Base-by-base conservation (phyloP, 1,140 invertebrate species). In the Drosophila nigrodunni region DNA sequence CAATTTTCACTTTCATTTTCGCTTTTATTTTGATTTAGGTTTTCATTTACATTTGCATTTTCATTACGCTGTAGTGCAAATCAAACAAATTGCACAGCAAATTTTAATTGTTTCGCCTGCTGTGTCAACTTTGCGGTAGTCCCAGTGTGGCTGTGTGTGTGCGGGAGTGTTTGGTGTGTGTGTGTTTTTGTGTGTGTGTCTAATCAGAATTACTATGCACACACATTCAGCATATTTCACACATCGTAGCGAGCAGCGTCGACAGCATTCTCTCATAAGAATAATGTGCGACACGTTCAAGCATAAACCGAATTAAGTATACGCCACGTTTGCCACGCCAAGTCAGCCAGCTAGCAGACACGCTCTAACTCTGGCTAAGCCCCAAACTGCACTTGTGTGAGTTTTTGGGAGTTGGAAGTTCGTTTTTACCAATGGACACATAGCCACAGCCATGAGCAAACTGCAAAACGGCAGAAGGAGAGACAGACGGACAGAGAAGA, bases 221-320 rank as follows among this genome's bases (percentile, higher is more conserved):
- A 87, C 85, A 87, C 80, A 80, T 77, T 66, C 54, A 83, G 74
- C 83, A 87, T 87, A 87, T 87, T 87, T 87, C 80, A 87, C 85
- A 88, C 83, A 88, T 88, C 83, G 83, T 88, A 58, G 75, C 50
- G 44, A 30, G 60, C 55, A 47, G 50, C 52, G 68, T 65, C 69
- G 44, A 57, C 59, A 47, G 50, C 30, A 37, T 47, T 21, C 30
- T 34, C 65, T 64, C 80, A 88, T 77, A 82, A 88, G 83, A 88
- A 88, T 88, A 89, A 88, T 88, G 83, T 89, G 83, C 77, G 80
- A 88, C 83, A 88, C 83, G 83, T 88, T 88, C 83, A 74, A 77
- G 85, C 83, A 88, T 88, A 88, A 88, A 88, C 80, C 85, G 83
- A 88, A 88, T 88, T 88, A 88, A 88, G 83, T 88, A 89, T 88